These are phyloP conservation scores for Silurus glanis DNA, from an alignment of 2,113 vertebrate species.

Conservation along the genomic window DNA sequence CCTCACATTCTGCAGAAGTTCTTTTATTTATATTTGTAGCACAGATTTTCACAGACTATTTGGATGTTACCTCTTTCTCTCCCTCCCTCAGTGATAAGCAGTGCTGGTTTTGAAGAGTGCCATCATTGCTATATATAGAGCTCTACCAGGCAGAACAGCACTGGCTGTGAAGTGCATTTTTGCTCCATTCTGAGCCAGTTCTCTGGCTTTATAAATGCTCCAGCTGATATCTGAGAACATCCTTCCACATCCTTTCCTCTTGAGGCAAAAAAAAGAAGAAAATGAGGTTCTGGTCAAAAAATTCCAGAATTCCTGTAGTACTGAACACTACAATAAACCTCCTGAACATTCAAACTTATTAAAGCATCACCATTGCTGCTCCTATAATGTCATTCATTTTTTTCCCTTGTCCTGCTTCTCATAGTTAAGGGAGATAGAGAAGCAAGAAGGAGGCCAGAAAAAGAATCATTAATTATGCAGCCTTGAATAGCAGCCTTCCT, in stretches of 20 bases:
- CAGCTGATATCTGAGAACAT: constrained; percentile 7
- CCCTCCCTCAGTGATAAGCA: constrained; percentile 32
- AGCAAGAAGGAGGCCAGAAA: constrained; percentile 35
- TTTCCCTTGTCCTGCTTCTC: not conserved
- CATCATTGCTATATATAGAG: constrained; percentile 48
- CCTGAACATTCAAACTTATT: not conserved
- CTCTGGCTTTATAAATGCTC: not conserved
- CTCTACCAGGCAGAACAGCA: constrained; percentile 32
- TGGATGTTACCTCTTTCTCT: constrained; percentile 46
- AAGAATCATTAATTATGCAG: constrained; percentile 47
- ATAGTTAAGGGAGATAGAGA: constrained; percentile 22
- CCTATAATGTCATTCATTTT: not conserved
- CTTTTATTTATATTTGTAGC: not conserved
- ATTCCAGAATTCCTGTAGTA: constrained; percentile 11
- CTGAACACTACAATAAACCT: not conserved
- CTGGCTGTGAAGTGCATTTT: constrained; percentile 35
- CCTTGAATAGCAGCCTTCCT: constrained; percentile 42
- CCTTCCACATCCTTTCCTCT: not conserved
- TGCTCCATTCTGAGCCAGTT: constrained; percentile 26
- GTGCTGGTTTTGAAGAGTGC: constrained; percentile 26
- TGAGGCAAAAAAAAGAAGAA: constrained; percentile 8
- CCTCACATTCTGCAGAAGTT: not conserved
- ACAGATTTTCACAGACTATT: constrained; percentile 3
- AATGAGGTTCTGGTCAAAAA: not conserved
- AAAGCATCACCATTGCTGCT: not conserved